Conservation (phyloP, 2,113 vertebrate genomes). For the Symphodus melops region DNA sequence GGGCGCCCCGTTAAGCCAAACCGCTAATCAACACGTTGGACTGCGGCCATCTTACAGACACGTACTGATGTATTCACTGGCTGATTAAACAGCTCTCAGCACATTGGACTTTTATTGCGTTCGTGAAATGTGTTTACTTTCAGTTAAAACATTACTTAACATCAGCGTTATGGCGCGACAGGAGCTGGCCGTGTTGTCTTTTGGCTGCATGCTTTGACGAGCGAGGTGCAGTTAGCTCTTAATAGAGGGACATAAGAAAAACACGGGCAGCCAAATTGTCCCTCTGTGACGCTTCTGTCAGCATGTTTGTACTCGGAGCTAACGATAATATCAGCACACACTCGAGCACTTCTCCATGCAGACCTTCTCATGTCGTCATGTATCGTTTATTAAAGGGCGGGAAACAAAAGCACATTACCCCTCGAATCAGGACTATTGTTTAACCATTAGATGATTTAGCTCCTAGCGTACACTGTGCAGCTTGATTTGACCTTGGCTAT, state of each 20-base stretch:
- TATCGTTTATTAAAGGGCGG: constrained; percentile 45
- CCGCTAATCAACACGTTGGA: constrained; percentile 79
- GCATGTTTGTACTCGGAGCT: constrained; percentile 33
- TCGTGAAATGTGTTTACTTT: constrained; percentile 79
- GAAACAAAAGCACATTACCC: constrained; percentile 43
- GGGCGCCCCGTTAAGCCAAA: constrained; percentile 73
- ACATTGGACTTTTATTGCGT: constrained; percentile 79
- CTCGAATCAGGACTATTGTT: constrained; percentile 45
- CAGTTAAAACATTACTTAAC: constrained; percentile 78
- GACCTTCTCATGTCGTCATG: constrained; percentile 32
- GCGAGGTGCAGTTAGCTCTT: constrained; percentile 49
- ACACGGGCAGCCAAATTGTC: constrained; percentile 48
- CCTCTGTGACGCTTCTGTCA: constrained; percentile 55
- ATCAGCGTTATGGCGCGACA: constrained; percentile 70
- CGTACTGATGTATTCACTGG: constrained; percentile 74
- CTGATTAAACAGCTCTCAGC: constrained; percentile 81
- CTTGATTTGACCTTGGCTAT: constrained; percentile 75
- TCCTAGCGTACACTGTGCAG: constrained; percentile 37
- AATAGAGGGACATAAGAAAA: constrained; percentile 57
- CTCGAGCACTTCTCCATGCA: constrained; percentile 1
- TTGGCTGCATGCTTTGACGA: constrained; percentile 36
- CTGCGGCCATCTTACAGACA: constrained; percentile 69
- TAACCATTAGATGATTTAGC: constrained; percentile 57
- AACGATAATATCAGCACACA: constrained; percentile 44
- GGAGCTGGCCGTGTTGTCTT: constrained; percentile 60